These are phyloP conservation scores for Catharus bicknelli DNA, from an alignment of 2,113 vertebrate genomes.

Conservation along the genomic window DNA sequence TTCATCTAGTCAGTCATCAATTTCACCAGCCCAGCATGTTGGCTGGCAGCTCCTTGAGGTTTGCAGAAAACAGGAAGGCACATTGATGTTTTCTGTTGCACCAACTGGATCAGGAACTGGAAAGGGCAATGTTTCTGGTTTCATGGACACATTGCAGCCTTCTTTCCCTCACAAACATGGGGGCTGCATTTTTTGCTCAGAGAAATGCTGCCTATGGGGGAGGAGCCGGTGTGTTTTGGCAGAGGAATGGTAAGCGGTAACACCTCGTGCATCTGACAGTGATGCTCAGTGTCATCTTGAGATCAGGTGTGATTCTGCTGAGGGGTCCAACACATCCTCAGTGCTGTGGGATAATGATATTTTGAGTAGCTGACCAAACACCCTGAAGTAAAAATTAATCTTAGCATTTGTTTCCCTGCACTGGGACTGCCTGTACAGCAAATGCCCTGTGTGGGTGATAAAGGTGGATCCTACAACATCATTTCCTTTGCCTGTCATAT, in stretches of 20 bases:
- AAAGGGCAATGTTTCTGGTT: not conserved
- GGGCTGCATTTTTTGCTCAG: not conserved
- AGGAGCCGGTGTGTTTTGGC: not conserved
- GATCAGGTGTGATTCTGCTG: not conserved
- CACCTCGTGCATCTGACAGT: not conserved
- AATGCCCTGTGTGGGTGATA: not conserved
- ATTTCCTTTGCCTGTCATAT: not conserved
- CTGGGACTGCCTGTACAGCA: not conserved
- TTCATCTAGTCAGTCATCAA: conserved; percentile 48
- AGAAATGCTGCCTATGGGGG: not conserved
- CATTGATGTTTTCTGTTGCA: not conserved
- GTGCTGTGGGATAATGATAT: not conserved
- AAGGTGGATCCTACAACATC: not conserved
- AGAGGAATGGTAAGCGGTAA: not conserved
- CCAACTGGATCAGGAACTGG: not conserved
- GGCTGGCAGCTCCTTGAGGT: conserved; percentile 47
- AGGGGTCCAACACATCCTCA: not conserved
- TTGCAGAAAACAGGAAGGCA: not conserved
- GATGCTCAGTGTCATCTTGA: not conserved
- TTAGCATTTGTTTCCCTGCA: not conserved
- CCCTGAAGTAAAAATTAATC: not conserved
- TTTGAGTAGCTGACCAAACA: not conserved
- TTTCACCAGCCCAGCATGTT: conserved; percentile 32
- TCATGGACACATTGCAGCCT: not conserved
- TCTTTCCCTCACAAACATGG: not conserved